A percentile compares a stretch with the other conserved stretches of the same genome.
phyloP scores from a whole-genome alignment of 2,888 invertebrate species.

The Aphodius sticticus region DNA sequence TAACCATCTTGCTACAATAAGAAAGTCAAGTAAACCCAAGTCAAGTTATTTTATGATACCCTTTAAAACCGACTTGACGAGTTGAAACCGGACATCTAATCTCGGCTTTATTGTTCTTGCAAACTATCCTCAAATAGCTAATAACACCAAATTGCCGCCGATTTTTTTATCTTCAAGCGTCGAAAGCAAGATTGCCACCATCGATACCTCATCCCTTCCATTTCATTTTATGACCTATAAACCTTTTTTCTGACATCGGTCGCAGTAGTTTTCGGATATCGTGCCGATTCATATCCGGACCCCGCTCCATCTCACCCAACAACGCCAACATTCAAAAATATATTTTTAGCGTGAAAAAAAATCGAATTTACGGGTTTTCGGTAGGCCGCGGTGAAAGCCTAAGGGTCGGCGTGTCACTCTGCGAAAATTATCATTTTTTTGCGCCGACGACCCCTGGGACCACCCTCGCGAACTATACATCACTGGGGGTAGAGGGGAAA shows the following conservation, averaged over 20 bases:
- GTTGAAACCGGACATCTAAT: not conserved
- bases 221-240: not conserved
- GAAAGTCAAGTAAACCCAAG: not conserved
- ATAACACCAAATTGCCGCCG: not conserved
- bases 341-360: not conserved
- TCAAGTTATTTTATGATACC: not conserved
- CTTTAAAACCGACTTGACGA: not conserved
- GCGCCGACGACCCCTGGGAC: not conserved
- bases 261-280: slow-evolving; percentile 4
- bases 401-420: slow-evolving; percentile 4
- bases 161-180: not conserved
- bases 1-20: not conserved
- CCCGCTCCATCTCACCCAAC: not conserved
- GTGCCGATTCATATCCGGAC: not conserved
- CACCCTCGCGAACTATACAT: slow-evolving; percentile 4
- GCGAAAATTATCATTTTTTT: not conserved
- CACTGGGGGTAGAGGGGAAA: not conserved
- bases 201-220: slow-evolving; percentile 4
- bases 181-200: not conserved
- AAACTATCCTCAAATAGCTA: not conserved
- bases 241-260: slow-evolving; percentile 4
- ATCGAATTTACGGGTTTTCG: not conserved
- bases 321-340: not conserved
- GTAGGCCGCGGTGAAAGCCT: not conserved
- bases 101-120: not conserved